Base-by-base conservation (phyloP, 2,797 vertebrate species). In the Xenentodon cancila region DNA sequence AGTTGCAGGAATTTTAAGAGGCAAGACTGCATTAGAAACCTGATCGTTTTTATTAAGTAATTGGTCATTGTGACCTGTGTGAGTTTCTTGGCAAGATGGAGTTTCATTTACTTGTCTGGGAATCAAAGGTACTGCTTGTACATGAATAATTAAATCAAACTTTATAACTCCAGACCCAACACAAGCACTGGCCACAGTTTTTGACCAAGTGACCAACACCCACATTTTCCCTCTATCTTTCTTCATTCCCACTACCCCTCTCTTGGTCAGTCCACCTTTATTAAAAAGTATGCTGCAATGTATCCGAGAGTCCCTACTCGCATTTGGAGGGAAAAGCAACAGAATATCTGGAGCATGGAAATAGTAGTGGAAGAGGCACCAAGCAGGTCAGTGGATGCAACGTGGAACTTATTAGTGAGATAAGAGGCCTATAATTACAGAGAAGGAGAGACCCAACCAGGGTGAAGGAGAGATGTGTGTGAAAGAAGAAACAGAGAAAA, bases 21-120 rank as follows among this genome's bases (percentile, higher is more conserved):
- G 62, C 81, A 73, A 74, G 42, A 54, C 69, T 51, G 76, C 84
- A 72, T 69, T 65, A 79, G 90, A 90, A 92, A 92, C 91, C 81
- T 84, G 88, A 92, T 91, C 84, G 86, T 87, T 91, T 91, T 92
- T 89, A 92, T 92, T 90, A 91, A 90, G 89, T 91, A 92, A 93
- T 92, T 92, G 89, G 82, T 88, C 46, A 53, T 64, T 60, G 71
- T 90, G 91, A 86, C 91, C 90, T 87, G 84, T 77, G 77, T 43
- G 76, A 81, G 79, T 83, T 84, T 63, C 71, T 84, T 87, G 82
- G 76, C 82, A 76, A 90, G 88, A 90, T 88, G 87, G 79, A 79
- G 90, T 92, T 92, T 91, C 85, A 89, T 88, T 91, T 88, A 77
- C 75, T 85, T 53, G 81, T 87, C 91, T 90, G 78, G 85, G 84